These are phyloP conservation scores for Antheraea yamamai DNA, from an alignment of 2,888 invertebrate species.

Conservation along the genomic window DNA sequence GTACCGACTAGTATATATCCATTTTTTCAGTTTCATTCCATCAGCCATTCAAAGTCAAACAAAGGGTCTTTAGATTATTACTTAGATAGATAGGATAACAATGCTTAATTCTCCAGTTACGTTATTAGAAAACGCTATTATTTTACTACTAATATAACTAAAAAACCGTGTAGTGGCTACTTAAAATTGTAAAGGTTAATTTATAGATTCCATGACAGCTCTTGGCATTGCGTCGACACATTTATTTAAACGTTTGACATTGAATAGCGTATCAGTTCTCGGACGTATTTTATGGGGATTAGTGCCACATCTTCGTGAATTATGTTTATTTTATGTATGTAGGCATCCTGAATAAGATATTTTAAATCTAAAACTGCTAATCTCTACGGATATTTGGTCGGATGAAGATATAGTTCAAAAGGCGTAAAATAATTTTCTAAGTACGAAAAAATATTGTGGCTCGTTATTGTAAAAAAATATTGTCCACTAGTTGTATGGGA, in stretches of 20 bases:
- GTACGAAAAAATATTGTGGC: not conserved
- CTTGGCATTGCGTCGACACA: slow-evolving; percentile 49
- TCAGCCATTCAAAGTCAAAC: too few relatives aligned
- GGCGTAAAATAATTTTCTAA: not conserved
- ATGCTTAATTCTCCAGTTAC: too few relatives aligned
- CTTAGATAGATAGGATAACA: too few relatives aligned
- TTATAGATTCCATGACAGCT: slow-evolving; percentile 39
- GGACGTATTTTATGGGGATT: slow-evolving; percentile 33
- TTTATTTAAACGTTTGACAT: slow-evolving; percentile 46
- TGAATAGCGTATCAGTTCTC: slow-evolving; percentile 27
- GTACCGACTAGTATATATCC: too few relatives aligned
- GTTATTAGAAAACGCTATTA: not conserved
- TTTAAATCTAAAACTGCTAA: not conserved
- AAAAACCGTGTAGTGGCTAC: not conserved
- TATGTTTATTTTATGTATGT: not conserved
- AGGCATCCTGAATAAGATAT: not conserved
- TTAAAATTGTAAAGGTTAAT: slow-evolving; percentile 20
- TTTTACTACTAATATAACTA: not conserved
- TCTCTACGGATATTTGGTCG: not conserved
- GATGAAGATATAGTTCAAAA: not conserved
- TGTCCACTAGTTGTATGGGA: not conserved
- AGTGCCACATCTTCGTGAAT: slow-evolving; percentile 9
- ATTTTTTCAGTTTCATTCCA: too few relatives aligned
- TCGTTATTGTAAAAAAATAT: not conserved
- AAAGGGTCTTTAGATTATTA: too few relatives aligned